Base-by-base conservation (phyloP, 2,888 invertebrate genomes). In the Macrosoma leucophasiata region DNA sequence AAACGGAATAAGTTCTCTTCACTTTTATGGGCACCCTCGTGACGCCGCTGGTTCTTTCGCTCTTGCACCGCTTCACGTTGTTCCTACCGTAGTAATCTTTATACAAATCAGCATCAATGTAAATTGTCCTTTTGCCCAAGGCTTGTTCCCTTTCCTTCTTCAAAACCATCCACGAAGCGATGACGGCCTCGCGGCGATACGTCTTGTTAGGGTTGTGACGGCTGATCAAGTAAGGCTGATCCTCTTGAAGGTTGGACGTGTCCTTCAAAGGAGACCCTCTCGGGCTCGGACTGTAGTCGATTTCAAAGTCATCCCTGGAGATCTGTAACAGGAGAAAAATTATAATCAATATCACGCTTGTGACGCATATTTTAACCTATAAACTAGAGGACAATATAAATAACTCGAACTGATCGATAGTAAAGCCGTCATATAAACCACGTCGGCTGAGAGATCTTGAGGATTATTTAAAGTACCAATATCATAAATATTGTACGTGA, bases 131-230 rank as follows among this genome's bases (percentile, higher is more conserved):
- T 48, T 84, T 84, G 0, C 85, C 85, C 19, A 85, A 52, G 31
- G 85, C 84, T 39, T 67, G 70, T 39, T 85, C 85, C 4, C 85
- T 63, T 42, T 85, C 85, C 39, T 84, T 82, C 54, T 85, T 85
- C 55, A 85, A 52, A 46, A 65, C 78, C 46, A 76, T 84, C 85
- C 85, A 85, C 0, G 84, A 84, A 13, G 85, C 85, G 12, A 85
- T 85, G 18, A 85, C 82, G 1, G 84, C 77, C 50, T 85, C 85
- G 6, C 85, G 60, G 1, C 85, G 70, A 58, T 82, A 84, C 15
- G 82, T 84, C 55, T 73, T 82, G 58, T 84, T 84, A 0, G 84
- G 84, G 39, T 84, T 84, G 58, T 82, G 82, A n/a, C 84, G 72
- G 53, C 82, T 84, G 53, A 84, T 79, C 56, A 65, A 68, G 57